Evolutionary conservation across 2,113 vertebrate species (phyloP), one percentile per base, ranked within the genome.

Genomic region (Coracopsis vasa): DNA sequence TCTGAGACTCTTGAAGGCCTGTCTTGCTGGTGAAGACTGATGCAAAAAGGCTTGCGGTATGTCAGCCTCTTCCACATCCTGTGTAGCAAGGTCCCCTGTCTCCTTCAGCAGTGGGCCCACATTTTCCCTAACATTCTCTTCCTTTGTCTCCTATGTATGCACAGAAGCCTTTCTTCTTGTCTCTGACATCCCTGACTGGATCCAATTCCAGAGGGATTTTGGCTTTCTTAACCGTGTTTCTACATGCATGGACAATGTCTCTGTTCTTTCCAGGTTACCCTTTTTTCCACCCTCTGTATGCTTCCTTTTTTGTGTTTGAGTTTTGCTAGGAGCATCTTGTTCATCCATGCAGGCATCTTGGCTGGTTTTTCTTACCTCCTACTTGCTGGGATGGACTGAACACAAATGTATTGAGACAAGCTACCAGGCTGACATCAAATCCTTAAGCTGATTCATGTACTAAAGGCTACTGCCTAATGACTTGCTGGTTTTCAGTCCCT

Each of bases 171-270:
- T 67, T 69, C 87, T 33, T 19, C 7, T n/a, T 64, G 50, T 88
- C n/a, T 60, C 54, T 72, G 44, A 65, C 44, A 17, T 27, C 24
- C 6, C 8, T 53, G 24, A 29, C 16, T 60, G 25, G 41, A 65
- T 66, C 15, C 14, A 61, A 2, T 56, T 82, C 54, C 54, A 56
- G 16, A 8, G 23, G 25, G 24, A 16, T 62, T 79, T 78, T 54
- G 10, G 14, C 7, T 88, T 86, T 53, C 14, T 44, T n/a, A 56
- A 53, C 7, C 0, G 0, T 8, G 8, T 54, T 79, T 56, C 61
- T 88, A 39, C 4, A 0, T 62, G 37, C 42, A 64, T 6, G 7
- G 29, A 29, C 25, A 53, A 21, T 25, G 10, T 35, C 10, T 85
- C 11, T 58, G 16, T 53, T 86, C 42, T 13, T 89, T 58, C 23